Conservation (phyloP, 2,113 vertebrate genomes). For the Okapia johnstoni region DNA sequence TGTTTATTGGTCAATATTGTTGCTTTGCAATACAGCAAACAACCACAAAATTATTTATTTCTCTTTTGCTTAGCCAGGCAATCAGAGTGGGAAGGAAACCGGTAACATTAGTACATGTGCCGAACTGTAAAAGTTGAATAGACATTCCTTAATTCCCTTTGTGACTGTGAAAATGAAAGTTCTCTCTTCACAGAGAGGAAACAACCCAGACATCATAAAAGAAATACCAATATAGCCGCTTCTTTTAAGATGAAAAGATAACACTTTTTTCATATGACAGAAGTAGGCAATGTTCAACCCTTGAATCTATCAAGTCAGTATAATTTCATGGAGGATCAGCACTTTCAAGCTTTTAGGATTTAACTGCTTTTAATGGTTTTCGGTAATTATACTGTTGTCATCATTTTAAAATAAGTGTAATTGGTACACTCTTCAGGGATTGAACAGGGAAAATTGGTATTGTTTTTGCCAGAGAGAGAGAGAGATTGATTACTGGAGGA, state of each 20-base stretch:
- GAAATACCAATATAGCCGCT: background rate
- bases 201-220: background rate
- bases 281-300: background rate
- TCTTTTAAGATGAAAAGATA: background rate
- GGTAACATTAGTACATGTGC: background rate
- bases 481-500: background rate
- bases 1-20: background rate
- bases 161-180: background rate
- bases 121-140: background rate
- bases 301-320: background rate
- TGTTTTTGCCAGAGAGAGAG: background rate
- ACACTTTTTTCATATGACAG: background rate
- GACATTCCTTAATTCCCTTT: background rate
- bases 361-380: constrained; percentile 9
- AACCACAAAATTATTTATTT: background rate
- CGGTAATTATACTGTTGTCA: background rate
- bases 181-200: background rate
- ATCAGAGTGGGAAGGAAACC: background rate
- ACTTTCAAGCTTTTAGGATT: background rate
- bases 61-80: background rate
- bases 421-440: background rate
- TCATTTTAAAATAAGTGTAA: background rate
- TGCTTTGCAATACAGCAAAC: background rate
- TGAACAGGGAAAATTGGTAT: background rate
- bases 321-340: background rate